A percentile compares a stretch with the other conserved stretches of the same genome.
These are phyloP conservation scores for Dryocosmus kuriphilus DNA, from an alignment of 2,888 invertebrate species.

Conservation along the genomic window DNA sequence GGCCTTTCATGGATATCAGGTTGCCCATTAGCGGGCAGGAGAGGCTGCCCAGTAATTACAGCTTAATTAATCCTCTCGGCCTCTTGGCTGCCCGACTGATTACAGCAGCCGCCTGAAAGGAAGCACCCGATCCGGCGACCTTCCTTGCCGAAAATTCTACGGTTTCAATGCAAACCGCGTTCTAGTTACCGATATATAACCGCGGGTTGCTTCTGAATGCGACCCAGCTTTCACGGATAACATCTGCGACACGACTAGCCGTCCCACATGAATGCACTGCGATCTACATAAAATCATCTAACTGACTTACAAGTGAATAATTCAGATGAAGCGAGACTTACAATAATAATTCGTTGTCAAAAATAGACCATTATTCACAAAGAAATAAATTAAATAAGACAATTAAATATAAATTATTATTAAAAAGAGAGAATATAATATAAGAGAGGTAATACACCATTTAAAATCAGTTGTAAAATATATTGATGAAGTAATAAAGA, in stretches of 20 bases:
- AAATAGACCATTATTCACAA: too few species aligned
- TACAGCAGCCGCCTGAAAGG: conserved; percentile 58
- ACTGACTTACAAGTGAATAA: not conserved
- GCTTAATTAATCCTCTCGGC: conserved; percentile 75
- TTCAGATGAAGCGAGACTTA: not conserved
- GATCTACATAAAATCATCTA: conserved; percentile 43
- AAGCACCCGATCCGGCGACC: not conserved
- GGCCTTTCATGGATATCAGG: conserved; percentile 75
- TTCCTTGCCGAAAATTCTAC: conserved; percentile 13
- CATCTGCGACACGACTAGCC: conserved; percentile 54
- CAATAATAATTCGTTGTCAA: too few species aligned
- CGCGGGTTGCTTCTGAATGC: conserved; percentile 11
- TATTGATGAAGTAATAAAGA: too few species aligned
- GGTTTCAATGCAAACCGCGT: conserved; percentile 33
- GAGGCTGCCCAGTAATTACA: conserved; percentile 75
- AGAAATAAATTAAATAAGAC: too few species aligned
- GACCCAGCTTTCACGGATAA: conserved; percentile 49
- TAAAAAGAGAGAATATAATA: too few species aligned
- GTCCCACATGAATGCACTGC: conserved; percentile 50
- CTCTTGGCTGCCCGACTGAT: conserved; percentile 70
- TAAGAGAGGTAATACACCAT: too few species aligned
- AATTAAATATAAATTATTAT: too few species aligned
- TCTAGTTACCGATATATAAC: conserved; percentile 21
- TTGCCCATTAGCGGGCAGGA: conserved; percentile 75
- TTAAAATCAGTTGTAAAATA: too few species aligned